Evolutionary conservation across 2,113 vertebrate genomes (phyloP).

Genomic region (Lontra canadensis): DNA sequence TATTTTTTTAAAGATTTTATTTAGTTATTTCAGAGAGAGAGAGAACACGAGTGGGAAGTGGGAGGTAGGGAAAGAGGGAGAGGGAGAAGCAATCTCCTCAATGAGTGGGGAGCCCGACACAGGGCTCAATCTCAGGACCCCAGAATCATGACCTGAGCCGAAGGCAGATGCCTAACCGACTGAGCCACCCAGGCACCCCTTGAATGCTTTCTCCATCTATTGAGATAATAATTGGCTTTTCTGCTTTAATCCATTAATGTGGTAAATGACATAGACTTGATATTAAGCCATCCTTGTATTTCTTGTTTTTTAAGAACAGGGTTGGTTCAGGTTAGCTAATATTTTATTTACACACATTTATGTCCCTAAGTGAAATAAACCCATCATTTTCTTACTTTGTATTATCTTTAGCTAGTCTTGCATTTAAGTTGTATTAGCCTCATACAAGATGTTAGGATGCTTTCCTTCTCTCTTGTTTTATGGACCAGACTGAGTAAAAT

Average conservation of each 20-base stretch:
- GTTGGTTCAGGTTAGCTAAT: background rate
- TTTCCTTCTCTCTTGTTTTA: background rate
- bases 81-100: too few species aligned
- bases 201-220: background rate
- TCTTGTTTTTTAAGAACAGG: background rate
- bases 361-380: background rate
- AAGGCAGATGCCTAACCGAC: background rate
- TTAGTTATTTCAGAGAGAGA: background rate
- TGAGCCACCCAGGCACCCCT: background rate
- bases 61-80: too few species aligned
- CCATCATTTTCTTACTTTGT: background rate
- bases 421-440: background rate
- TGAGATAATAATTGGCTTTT: background rate
- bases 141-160: too few species aligned
- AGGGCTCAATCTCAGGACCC: too few species aligned
- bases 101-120: too few species aligned
- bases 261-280: background rate
- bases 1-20: background rate
- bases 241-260: background rate
- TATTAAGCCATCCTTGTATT: background rate
- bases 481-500: background rate
- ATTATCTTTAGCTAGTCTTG: background rate
- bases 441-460: background rate
- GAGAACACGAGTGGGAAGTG: too few species aligned
- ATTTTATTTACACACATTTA: slow-evolving; percentile 19